phyloP scores from a whole-genome alignment of 1,140 invertebrate species.

The Bradysia coprophila region DNA sequence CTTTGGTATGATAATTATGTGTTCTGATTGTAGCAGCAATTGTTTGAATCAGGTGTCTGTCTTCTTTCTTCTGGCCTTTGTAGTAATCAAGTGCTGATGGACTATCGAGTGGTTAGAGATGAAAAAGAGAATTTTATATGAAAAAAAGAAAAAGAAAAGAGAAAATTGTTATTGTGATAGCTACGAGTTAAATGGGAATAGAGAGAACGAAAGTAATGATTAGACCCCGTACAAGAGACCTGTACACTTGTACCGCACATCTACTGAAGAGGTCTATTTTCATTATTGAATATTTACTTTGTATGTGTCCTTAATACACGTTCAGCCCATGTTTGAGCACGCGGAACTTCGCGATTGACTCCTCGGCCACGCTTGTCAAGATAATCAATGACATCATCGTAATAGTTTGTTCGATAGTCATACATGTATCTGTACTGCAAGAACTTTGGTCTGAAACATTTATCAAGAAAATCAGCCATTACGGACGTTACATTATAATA shows the following conservation, averaged over 20 bases:
- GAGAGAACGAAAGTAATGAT: not conserved
- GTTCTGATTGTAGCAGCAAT: conserved; percentile 32
- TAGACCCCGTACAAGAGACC: not conserved
- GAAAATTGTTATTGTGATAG: too few relatives aligned
- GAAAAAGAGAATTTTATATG: too few relatives aligned
- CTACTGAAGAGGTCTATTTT: not conserved
- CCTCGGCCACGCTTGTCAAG: conserved; percentile 54
- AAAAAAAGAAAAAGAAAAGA: too few relatives aligned
- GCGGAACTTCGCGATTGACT: conserved; percentile 42
- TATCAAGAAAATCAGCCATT: not conserved
- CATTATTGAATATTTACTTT: conserved; percentile 2
- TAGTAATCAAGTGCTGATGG: conserved; percentile 14
- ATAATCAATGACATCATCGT: conserved; percentile 65
- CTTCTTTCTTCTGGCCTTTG: conserved; percentile 17
- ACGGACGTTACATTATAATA: not conserved
- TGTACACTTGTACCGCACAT: not conserved
- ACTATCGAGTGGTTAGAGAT: conserved; percentile 5
- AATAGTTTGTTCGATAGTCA: conserved; percentile 67
- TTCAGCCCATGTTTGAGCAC: conserved; percentile 65
- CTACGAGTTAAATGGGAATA: not conserved
- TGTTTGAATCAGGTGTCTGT: conserved; percentile 28
- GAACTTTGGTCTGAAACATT: conserved; percentile 39
- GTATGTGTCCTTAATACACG: conserved; percentile 40
- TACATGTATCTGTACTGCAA: conserved; percentile 66
- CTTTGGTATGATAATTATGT: conserved; percentile 37